A percentile compares a stretch with the other conserved stretches of the same genome.
phyloP scores from a whole-genome alignment of 2,113 vertebrate genomes.

The Coturnix japonica region DNA sequence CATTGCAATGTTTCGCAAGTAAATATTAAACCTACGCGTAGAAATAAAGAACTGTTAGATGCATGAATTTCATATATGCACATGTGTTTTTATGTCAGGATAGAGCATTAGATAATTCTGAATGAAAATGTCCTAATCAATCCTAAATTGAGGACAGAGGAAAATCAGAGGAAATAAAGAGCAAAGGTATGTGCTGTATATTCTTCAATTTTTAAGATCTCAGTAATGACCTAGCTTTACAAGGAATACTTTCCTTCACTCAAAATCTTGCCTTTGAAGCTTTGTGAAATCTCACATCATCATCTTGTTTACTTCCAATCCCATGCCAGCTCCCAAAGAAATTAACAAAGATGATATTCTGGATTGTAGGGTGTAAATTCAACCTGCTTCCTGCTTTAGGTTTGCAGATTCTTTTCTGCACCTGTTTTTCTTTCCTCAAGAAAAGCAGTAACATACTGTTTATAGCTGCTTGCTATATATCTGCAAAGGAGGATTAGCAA shows the following conservation, averaged over 20 bases:
- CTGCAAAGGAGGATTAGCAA: background rate
- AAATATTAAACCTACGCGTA: background rate
- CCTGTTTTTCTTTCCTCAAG: background rate
- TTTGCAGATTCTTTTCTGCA: background rate
- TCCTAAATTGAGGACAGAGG: background rate
- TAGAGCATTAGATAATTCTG: background rate
- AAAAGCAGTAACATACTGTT: background rate
- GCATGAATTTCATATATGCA: background rate
- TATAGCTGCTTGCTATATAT: rapidly evolving
- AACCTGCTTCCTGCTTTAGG: background rate
- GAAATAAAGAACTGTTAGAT: background rate
- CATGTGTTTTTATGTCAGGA: background rate
- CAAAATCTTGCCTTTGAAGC: background rate
- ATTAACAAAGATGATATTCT: background rate
- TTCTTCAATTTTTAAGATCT: background rate
- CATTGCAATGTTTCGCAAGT: background rate
- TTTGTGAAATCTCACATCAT: rapidly evolving
- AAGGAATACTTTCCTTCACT: background rate
- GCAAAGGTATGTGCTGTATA: background rate
- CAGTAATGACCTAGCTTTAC: background rate
- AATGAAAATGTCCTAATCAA: background rate
- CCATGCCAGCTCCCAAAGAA: background rate
- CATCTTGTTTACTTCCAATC: background rate
- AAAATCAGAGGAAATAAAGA: background rate
- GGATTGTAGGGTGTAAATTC: background rate